These are phyloP conservation scores for Trichoplusia ni DNA, from an alignment of 1,140 invertebrate genomes.

Conservation along the genomic window DNA sequence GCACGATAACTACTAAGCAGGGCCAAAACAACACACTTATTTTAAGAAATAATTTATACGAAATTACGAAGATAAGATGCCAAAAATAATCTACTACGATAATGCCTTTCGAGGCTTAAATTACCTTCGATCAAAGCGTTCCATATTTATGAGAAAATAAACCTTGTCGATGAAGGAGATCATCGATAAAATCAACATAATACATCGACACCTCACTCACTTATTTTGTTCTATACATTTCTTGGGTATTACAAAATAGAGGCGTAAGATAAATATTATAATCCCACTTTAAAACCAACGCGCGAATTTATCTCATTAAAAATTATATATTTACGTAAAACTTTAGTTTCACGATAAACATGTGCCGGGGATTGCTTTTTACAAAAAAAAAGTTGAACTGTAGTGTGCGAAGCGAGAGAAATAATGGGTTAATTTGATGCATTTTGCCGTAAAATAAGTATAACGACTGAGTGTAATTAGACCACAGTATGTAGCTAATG, in stretches of 20 bases:
- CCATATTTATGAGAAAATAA: too few species aligned
- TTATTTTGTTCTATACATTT: not conserved
- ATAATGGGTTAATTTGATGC: conserved; percentile 45
- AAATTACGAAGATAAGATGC: too few species aligned
- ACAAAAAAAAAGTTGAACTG: conserved; percentile 26
- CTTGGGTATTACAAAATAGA: not conserved
- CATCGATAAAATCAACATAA: too few species aligned
- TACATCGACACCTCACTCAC: too few species aligned
- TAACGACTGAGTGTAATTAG: conserved; percentile 32
- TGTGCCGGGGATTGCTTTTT: conserved; percentile 27
- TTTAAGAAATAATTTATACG: too few species aligned
- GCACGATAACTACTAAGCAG: too few species aligned
- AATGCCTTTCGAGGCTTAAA: too few species aligned
- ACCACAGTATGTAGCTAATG: conserved; percentile 27
- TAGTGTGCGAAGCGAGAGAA: conserved; percentile 23
- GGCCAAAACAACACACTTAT: too few species aligned
- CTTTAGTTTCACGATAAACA: conserved; percentile 18
- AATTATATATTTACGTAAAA: not conserved
- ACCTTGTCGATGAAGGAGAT: too few species aligned
- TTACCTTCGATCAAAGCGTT: too few species aligned
- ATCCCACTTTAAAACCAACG: not conserved
- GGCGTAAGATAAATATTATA: not conserved
- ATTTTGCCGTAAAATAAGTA: conserved; percentile 42
- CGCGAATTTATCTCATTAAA: conserved; percentile 9
- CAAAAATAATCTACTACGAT: too few species aligned